Evolutionary conservation across 1,140 invertebrate genomes (phyloP), one percentile per base, ranked within the genome.

Genomic region (Drosophila repletoides): DNA sequence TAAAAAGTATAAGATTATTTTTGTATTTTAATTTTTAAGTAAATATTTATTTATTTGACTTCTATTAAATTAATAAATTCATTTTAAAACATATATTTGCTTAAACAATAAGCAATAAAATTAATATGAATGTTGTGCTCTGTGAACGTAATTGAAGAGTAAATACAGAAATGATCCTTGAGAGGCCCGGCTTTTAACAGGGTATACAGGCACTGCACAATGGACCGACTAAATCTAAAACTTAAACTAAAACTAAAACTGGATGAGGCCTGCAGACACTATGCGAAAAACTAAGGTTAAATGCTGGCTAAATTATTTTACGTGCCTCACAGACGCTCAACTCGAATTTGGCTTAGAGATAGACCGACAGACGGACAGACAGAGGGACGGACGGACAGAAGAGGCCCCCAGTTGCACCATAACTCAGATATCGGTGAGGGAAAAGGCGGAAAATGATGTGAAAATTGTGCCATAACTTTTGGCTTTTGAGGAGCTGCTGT

Each of bases 261-360:
- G 56, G 40, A 3, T 10, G 17, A 31, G 26, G 36, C 36, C 26
- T n/a, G 31, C 72, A 75, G 66, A 68, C 41, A 36, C 76, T 68
- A 48, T 55, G 80, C 65, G 74, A 68, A 86, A 84, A 86, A 80
- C 79, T 79, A 63, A 81, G 88, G 88, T 89, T 89, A 89, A 89
- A 76, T 59, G 88, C 60, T 76, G 87, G 88, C 86, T 89, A 89
- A 89, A 83, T 89, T 89, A 89, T 89, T 89, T 88, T 89, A 89
- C 88, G 81, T 89, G 87, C 87, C 65, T 26, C 9, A 22, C 24
- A 9, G 52, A n/a, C 9, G 34, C 15, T 28, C 5, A 7, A n/a
- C n/a, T n/a, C n/a, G n/a, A n/a, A n/a, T n/a, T n/a, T n/a, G n/a
- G n/a, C n/a, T n/a, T n/a, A n/a, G n/a, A n/a, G n/a, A n/a, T n/a